Conservation (phyloP, 2,113 vertebrate species). For the Anas platyrhynchos region DNA sequence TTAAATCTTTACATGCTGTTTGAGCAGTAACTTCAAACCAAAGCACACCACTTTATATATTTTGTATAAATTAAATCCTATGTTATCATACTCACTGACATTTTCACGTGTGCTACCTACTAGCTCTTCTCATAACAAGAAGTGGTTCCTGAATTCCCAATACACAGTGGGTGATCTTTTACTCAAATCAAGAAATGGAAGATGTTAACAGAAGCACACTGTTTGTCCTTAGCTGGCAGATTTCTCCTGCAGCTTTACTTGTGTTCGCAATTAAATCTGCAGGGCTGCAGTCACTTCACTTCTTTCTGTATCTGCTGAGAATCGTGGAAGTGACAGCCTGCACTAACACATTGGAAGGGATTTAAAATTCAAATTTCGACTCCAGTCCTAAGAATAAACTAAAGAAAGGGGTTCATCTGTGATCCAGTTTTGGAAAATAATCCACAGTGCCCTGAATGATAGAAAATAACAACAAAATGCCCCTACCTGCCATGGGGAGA, state of each 20-base stretch:
- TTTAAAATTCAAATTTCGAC: slow-evolving; percentile 36
- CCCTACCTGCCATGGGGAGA: background rate
- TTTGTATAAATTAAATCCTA: background rate
- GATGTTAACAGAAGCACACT: slow-evolving; percentile 4
- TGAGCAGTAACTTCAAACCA: background rate
- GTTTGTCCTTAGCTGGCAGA: slow-evolving; percentile 35
- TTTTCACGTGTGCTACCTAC: background rate
- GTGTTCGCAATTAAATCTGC: slow-evolving; percentile 10
- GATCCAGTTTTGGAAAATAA: background rate
- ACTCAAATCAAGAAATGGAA: slow-evolving; percentile 23
- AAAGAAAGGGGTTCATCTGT: background rate
- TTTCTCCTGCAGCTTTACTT: background rate
- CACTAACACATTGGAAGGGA: background rate
- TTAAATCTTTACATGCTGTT: background rate
- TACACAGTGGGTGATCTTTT: background rate
- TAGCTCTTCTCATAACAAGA: background rate
- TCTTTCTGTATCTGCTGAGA: background rate
- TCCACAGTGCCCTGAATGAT: background rate
- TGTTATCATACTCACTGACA: background rate
- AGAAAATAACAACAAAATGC: background rate
- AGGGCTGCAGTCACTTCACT: background rate
- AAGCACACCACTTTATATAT: accelerated
- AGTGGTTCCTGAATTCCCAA: background rate
- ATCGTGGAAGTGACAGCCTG: slow-evolving; percentile 2
- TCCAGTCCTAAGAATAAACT: background rate